Base-by-base conservation (phyloP, 1,140 invertebrate species). In the Diabrotica undecimpunctata region DNA sequence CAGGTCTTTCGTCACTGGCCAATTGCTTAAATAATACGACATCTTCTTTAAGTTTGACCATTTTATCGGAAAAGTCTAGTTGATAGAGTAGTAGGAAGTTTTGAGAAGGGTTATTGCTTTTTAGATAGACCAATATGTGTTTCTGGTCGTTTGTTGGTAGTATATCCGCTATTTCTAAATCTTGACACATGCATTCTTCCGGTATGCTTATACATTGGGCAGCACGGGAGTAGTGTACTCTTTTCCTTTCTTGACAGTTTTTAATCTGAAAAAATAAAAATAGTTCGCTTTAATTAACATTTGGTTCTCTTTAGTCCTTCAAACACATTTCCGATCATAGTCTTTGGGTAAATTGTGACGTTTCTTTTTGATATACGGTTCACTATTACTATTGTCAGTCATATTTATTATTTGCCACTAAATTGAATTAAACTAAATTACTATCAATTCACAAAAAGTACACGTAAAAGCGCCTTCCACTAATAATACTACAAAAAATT, bases 61-160 rank as follows among this genome's bases (percentile, higher is more conserved):
- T 81, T 58, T 79, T 80, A 5, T 76, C 81, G 38, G 83, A 77
- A 65, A 84, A 84, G 68, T 87, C 83, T 37, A 87, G 75, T 13
- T 82, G 79, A 64, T 87, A 89, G 4, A 88, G 72, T 6, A 89
- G 68, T 5, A 88, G 68, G 25, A 82, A 64, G 8, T 79, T 78
- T 66, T 78, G 79, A 9, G 55, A 60, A 12, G 61, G 65, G 46
- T 41, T 61, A 61, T n/a, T 37, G 52, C 65, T 66, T 56, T 83
- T 84, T 65, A 89, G 78, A 2, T 87, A 84, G 10, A 89, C 85
- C 51, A 89, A 81, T 39, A 90, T 75, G 77, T 88, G 84, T 62
- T 80, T 81, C 13, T 86, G 86, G 70, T 89, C 87, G 64, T 84
- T 85, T 5, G 86, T 86, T 0, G 87, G 82, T 51, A 87, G 70